Evolutionary conservation across 2,797 vertebrate genomes (phyloP).

Genomic region (Calcarius lapponicus): DNA sequence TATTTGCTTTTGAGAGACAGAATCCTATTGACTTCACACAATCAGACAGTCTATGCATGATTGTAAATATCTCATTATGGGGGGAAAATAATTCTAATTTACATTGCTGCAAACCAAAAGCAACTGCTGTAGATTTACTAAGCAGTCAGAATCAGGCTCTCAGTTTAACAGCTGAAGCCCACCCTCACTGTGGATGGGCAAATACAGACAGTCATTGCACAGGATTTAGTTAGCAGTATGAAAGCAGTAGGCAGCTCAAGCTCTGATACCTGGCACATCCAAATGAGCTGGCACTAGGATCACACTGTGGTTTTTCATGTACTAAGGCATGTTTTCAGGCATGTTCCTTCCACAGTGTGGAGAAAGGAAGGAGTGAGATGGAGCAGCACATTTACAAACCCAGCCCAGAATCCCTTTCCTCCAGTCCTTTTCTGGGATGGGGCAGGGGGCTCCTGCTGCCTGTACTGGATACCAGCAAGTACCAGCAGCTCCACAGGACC

Average conservation of each 20-base stretch:
- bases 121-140: neutral
- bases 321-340: neutral
- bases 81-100: neutral
- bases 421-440: neutral
- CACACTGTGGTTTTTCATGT: neutral
- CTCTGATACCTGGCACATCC: neutral
- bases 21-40: neutral
- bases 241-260: neutral
- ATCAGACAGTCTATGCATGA: neutral
- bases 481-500: neutral
- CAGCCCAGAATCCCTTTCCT: neutral
- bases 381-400: neutral
- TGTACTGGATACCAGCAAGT: neutral
- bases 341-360: neutral
- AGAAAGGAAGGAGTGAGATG: neutral
- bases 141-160: neutral
- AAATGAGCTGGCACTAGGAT: neutral
- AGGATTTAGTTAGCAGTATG: neutral
- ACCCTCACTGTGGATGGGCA: neutral
- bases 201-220: neutral
- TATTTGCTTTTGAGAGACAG: conserved; percentile 22
- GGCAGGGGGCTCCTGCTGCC: neutral
- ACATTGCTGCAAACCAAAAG: neutral
- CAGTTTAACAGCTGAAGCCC: neutral
- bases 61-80: neutral